Conservation (phyloP, 2,113 vertebrate species). For the Pseudopodoces humilis region DNA sequence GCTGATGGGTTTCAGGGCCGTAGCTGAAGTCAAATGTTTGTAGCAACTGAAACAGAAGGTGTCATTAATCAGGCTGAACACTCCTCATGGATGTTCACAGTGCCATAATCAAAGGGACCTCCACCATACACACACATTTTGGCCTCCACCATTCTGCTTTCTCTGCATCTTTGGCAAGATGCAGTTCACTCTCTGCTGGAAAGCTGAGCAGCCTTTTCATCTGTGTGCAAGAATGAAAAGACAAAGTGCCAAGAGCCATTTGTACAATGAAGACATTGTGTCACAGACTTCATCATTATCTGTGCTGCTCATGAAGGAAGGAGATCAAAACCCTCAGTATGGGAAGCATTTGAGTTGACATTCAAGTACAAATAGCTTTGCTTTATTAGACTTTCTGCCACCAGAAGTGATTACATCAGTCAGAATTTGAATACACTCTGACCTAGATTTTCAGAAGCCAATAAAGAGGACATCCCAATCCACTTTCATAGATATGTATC, state of each 20-base stretch:
- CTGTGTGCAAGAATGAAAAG: neutral
- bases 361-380: conserved; percentile 33
- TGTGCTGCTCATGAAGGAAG: neutral
- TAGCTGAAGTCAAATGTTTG: neutral
- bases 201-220: neutral
- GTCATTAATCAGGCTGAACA: neutral
- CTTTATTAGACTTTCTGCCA: neutral
- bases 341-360: conserved; percentile 24
- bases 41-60: neutral
- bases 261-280: conserved; percentile 14
- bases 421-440: neutral
- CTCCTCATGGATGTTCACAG: neutral
- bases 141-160: neutral
- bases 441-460: neutral
- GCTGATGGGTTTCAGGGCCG: neutral
- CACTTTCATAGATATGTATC: neutral
- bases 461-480: neutral
- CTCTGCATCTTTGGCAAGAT: neutral
- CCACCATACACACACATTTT: neutral
- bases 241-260: neutral
- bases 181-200: neutral
- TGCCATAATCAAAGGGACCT: neutral
- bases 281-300: neutral
- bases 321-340: neutral
- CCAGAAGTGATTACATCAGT: neutral